These are phyloP conservation scores for Timema cristinae DNA, from an alignment of 2,888 invertebrate genomes.

Conservation along the genomic window DNA sequence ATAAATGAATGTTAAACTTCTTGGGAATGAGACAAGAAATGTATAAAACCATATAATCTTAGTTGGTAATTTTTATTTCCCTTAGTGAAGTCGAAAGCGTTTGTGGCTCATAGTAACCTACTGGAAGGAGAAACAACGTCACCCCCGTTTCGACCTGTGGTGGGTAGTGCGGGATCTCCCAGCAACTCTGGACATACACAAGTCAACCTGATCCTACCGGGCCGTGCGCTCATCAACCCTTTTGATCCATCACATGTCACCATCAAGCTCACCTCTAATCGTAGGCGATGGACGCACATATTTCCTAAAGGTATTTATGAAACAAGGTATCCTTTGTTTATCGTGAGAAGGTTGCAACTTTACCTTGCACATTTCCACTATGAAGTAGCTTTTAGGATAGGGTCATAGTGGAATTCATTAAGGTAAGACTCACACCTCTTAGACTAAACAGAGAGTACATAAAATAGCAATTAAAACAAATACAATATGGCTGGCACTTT, in stretches of 20 bases:
- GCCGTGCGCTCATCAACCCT: conserved; percentile 89
- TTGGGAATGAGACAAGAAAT: not conserved
- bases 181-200: conserved; percentile 35
- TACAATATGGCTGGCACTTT: too few relatives aligned
- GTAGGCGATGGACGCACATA: conserved; percentile 96
- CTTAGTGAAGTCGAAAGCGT: conserved; percentile 33
- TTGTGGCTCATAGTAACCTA: conserved; percentile 37
- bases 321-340: too few relatives aligned
- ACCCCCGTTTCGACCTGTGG: conserved; percentile 52
- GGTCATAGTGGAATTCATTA: too few relatives aligned
- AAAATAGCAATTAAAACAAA: too few relatives aligned
- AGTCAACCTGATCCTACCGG: conserved; percentile 55
- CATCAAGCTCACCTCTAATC: conserved; percentile 90
- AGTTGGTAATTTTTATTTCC: conserved; percentile 13
- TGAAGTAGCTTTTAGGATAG: too few relatives aligned
- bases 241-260: conserved; percentile 98
- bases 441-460: too few relatives aligned
- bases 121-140: conserved; percentile 49
- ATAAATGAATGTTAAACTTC: not conserved
- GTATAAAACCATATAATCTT: not conserved
- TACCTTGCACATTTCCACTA: too few relatives aligned
- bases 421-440: too few relatives aligned
- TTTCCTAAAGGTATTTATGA: conserved; percentile 82
- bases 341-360: too few relatives aligned
- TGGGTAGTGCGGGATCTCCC: conserved; percentile 56